These are phyloP conservation scores for Montipora capricornis DNA, from an alignment of 64 coral and sea anemone species.

Conservation along the genomic window DNA sequence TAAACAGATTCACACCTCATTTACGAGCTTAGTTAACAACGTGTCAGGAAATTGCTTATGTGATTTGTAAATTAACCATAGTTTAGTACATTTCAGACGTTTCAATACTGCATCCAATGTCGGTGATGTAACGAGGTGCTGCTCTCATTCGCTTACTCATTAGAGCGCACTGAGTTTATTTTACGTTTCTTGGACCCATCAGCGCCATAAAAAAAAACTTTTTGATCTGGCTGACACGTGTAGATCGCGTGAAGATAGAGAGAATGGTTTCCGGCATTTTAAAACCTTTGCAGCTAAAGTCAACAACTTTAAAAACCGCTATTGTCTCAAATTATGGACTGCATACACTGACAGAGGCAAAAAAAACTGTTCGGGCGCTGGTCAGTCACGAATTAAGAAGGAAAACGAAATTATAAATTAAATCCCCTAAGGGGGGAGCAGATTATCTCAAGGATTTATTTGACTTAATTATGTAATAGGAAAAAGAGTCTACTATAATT, in stretches of 20 bases:
- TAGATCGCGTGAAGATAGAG: conserved; percentile 49
- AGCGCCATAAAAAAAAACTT: conserved; percentile 24
- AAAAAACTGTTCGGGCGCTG: not conserved
- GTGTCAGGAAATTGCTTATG: conserved; percentile 66
- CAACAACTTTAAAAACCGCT: conserved; percentile 35
- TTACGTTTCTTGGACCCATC: conserved; percentile 18
- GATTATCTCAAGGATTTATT: not conserved
- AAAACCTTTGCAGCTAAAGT: conserved; percentile 36
- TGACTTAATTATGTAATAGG: not conserved
- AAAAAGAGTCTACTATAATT: not conserved
- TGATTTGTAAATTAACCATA: conserved; percentile 55
- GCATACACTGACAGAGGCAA: not conserved
- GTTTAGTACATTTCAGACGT: not conserved
- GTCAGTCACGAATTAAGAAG: conserved; percentile 43
- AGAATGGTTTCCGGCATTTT: conserved; percentile 39
- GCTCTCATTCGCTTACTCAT: not conserved
- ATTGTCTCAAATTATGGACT: conserved; percentile 18
- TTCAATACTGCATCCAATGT: not conserved
- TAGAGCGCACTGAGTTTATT: conserved; percentile 29
- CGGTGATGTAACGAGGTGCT: conserved; percentile 1
- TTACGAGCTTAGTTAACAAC: conserved; percentile 63
- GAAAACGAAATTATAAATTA: not conserved
- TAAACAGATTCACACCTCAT: conserved; percentile 93
- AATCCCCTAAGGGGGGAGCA: not conserved
- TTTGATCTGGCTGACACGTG: conserved; percentile 42